Percentiles rank a stretch among this genome's conserved stretches.
Conservation (phyloP, 1,140 invertebrate species). For the Oedothorax gibbosus region DNA sequence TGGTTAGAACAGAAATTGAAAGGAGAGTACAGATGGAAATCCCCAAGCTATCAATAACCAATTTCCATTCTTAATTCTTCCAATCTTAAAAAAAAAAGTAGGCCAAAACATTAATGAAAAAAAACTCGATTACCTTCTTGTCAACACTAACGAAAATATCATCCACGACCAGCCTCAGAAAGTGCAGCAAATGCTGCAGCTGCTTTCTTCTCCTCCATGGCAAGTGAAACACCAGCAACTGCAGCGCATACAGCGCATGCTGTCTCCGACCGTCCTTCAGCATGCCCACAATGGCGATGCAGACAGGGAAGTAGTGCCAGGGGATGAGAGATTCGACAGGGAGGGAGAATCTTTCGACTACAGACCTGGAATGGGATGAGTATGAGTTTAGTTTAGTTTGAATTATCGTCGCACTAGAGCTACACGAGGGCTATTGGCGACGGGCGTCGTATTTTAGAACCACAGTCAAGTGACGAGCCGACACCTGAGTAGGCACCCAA, state of each 20-base stretch:
- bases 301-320: conserved; percentile 45
- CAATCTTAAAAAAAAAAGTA: not conserved
- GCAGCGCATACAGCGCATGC: conserved; percentile 41
- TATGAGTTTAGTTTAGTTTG: too few relatives aligned
- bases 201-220: conserved; percentile 39
- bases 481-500: too few relatives aligned
- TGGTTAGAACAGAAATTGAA: too few relatives aligned
- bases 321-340: conserved; percentile 47
- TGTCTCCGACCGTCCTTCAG: conserved; percentile 27
- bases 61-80: too few relatives aligned
- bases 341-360: conserved; percentile 40
- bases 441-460: too few relatives aligned
- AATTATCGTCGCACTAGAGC: too few relatives aligned
- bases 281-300: conserved; percentile 42
- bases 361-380: conserved; percentile 5
- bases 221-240: conserved; percentile 36
- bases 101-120: not conserved
- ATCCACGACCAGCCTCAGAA: conserved; percentile 46
- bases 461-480: too few relatives aligned
- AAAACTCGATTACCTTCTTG: conserved; percentile 39
- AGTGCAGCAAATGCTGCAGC: conserved; percentile 36
- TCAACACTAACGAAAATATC: conserved; percentile 58
- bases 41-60: too few relatives aligned
- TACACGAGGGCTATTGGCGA: too few relatives aligned
- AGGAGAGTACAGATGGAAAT: too few relatives aligned